Evolutionary conservation across 2,113 vertebrate genomes (phyloP), one percentile per base, ranked within the genome.

Genomic region (Taxidea taxus): DNA sequence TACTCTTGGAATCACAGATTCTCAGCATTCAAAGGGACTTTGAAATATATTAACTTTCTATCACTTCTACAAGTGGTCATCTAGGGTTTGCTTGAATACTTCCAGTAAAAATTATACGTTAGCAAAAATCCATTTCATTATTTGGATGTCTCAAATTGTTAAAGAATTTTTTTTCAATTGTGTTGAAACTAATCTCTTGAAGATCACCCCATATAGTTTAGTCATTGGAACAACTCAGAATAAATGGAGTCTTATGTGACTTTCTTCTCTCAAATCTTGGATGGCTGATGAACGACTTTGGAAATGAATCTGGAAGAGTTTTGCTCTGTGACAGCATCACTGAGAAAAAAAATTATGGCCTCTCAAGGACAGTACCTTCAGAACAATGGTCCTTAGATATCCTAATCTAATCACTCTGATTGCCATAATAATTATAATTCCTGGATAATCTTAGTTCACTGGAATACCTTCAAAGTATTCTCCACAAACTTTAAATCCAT

Each of bases 191-290:
- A 10, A 77, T 70, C 29, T 77, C 87, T 54, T 82, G 15, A 44
- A 95, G 91, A 47, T 9, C 74, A 74, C 15, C 23, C 49, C 44
- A 27, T 31, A 49, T 87, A n/a, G 72, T 91, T 94, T 66, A 42
- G 4, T 97, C 34, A 51, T 34, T 68, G n/a, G 14, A 90, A 72
- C 39, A 89, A 87, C 27, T 13, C 64, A 90, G 34, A 95, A 68
- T 93, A 91, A 77, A 91, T 80, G 34, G 6, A 58, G 47, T 58
- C 47, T 95, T 60, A 20, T 34, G 21, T 58, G 58, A 82, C 31
- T 85, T 92, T 94, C 58, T 75, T 92, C 62, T 92, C 18, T 20
- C 51, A 91, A 94, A 87, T 94, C 39, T 80, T 92, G 44, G 27
- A 16, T 86, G 87, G 39, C n/a, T 13, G 47, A 18, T 37, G 31